Evolutionary conservation across 2,797 vertebrate genomes (phyloP).

Genomic region (Ciconia nigra): DNA sequence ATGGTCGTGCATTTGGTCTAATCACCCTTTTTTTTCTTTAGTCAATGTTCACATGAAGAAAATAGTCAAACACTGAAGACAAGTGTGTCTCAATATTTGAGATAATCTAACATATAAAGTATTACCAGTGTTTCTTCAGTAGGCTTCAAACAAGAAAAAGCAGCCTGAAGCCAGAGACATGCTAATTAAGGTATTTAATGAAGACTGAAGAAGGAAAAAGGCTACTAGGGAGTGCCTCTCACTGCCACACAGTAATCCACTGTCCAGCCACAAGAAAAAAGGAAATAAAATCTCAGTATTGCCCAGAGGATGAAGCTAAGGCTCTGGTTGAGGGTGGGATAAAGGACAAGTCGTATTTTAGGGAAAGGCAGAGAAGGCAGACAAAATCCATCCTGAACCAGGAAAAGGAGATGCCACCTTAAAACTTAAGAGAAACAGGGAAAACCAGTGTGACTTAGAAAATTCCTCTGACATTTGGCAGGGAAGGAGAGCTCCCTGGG

Average conservation of each 20-base stretch:
- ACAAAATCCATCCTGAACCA: not conserved
- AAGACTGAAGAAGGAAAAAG: not conserved
- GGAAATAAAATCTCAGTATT: not conserved
- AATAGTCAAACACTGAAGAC: not conserved
- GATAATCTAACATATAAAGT: not conserved
- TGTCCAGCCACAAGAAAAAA: not conserved
- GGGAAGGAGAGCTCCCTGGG: not conserved
- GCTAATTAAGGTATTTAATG: not conserved
- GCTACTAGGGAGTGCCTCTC: not conserved
- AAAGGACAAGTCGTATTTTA: not conserved
- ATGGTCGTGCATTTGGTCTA: not conserved
- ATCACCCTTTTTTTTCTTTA: not conserved
- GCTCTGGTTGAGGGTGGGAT: not conserved
- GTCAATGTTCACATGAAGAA: not conserved
- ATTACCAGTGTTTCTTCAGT: not conserved
- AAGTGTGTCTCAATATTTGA: not conserved
- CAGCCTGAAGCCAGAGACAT: not conserved
- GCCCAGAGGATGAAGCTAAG: not conserved
- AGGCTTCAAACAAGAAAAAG: not conserved
- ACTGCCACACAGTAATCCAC: not conserved
- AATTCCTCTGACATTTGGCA: not conserved
- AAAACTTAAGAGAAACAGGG: not conserved
- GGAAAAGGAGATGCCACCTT: not conserved
- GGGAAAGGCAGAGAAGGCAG: not conserved
- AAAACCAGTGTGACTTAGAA: not conserved